Evolutionary conservation across 2,113 vertebrate genomes (phyloP).

Genomic region (Lophotis ruficrista): DNA sequence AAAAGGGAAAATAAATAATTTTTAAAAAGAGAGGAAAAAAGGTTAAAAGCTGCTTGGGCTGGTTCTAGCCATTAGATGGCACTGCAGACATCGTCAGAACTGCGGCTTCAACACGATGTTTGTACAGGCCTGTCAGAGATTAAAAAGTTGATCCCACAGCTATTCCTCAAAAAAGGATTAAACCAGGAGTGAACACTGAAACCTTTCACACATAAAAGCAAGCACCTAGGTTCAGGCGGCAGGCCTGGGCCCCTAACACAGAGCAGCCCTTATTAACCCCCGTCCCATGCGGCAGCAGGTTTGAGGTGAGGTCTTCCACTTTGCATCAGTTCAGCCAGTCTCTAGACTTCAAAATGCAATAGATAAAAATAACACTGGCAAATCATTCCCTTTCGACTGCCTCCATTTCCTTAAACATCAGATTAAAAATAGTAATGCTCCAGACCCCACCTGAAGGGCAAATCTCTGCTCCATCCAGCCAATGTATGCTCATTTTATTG

Average conservation of each 20-base stretch:
- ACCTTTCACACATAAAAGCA: not conserved
- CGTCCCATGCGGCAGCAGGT: not conserved
- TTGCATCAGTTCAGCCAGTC: not conserved
- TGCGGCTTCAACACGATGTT: not conserved
- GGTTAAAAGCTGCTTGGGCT: not conserved
- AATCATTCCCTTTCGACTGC: not conserved
- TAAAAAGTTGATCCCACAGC: not conserved
- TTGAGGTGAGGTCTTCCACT: not conserved
- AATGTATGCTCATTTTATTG: not conserved
- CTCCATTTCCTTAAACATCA: not conserved
- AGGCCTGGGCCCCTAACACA: not conserved
- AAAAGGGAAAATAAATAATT: too few species aligned
- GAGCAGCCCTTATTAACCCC: not conserved
- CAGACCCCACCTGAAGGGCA: not conserved
- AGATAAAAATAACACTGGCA: not conserved
- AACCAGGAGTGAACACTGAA: not conserved
- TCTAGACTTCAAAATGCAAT: not conserved
- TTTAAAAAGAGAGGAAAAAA: not conserved
- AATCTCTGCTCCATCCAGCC: not conserved
- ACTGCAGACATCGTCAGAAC: not conserved
- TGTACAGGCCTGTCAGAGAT: not conserved
- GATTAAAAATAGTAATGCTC: not conserved
- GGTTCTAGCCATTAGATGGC: conserved; percentile 39
- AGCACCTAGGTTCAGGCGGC: not conserved
- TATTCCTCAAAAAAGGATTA: not conserved